Evolutionary conservation across 1,140 invertebrate species (phyloP).

Genomic region (Trichomalopsis sarcophagae): DNA sequence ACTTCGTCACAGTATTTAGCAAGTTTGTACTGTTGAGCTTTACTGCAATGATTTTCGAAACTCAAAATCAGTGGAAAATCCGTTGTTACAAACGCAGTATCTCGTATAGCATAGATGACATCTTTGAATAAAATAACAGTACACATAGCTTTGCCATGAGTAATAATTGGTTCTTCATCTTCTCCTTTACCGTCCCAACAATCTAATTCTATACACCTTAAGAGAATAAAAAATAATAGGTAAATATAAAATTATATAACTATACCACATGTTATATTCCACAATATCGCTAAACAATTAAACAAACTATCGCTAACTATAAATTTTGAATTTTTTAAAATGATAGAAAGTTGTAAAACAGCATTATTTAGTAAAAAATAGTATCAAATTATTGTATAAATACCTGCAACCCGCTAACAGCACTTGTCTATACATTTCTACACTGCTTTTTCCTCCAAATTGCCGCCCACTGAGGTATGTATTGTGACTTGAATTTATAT

Average conservation of each 20-base stretch:
- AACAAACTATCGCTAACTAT: too few relatives aligned
- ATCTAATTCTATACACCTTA: constrained; percentile 97
- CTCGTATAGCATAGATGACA: constrained; percentile 96
- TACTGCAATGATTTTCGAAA: constrained; percentile 99
- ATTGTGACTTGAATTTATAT: constrained; percentile 99
- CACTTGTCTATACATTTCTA: constrained; percentile 99
- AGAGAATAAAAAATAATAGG: too few relatives aligned
- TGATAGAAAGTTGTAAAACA: too few relatives aligned
- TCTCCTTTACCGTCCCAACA: constrained; percentile 99
- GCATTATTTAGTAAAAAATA: too few relatives aligned
- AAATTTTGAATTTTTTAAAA: too few relatives aligned
- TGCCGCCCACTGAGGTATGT: constrained; percentile 97
- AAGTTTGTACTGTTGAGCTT: constrained; percentile 97
- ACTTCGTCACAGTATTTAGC: constrained; percentile 99
- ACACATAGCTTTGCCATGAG: constrained; percentile 99
- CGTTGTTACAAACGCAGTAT: constrained; percentile 98
- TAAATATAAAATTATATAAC: too few relatives aligned
- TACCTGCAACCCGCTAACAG: constrained; percentile 94
- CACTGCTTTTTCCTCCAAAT: constrained; percentile 97
- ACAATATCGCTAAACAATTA: neutral
- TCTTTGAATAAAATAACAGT: constrained; percentile 99
- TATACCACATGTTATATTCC: neutral
- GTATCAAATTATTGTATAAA: neutral
- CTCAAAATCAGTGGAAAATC: constrained; percentile 98
- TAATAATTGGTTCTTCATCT: constrained; percentile 99